These are phyloP conservation scores for Podarcis lilfordi DNA, from an alignment of 2,797 vertebrate species.

Conservation along the genomic window DNA sequence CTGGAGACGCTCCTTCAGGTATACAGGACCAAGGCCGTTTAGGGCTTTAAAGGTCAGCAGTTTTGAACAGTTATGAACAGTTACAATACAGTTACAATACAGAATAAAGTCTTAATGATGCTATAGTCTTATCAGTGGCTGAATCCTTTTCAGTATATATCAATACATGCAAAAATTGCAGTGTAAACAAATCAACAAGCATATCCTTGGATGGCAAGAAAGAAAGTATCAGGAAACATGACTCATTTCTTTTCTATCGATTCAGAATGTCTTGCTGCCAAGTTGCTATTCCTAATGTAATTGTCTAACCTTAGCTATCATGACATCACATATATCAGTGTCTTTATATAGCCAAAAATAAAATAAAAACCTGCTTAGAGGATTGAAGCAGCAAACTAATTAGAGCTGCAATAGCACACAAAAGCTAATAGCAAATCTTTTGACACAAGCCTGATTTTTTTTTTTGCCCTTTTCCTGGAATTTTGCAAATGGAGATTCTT, in stretches of 20 bases:
- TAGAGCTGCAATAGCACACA: not conserved
- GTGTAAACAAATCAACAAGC: not conserved
- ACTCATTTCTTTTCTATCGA: slow-evolving; percentile 13
- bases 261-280: not conserved
- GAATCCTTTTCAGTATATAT: not conserved
- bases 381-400: slow-evolving; percentile 8
- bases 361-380: not conserved
- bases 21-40: too few species aligned
- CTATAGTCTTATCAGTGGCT: too few species aligned
- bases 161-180: not conserved
- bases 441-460: not conserved
- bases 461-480: not conserved
- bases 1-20: too few species aligned
- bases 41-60: too few species aligned
- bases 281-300: slow-evolving; percentile 8
- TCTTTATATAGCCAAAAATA: not conserved
- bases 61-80: too few species aligned
- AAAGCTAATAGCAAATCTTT: not conserved
- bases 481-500: not conserved
- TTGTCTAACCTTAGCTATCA: slow-evolving; percentile 32
- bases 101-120: not conserved
- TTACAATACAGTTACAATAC: not conserved
- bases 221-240: not conserved
- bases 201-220: not conserved
- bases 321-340: slow-evolving; percentile 7